These are phyloP conservation scores for Brachyopa scutellaris DNA, from an alignment of 2,888 invertebrate genomes.

Conservation along the genomic window DNA sequence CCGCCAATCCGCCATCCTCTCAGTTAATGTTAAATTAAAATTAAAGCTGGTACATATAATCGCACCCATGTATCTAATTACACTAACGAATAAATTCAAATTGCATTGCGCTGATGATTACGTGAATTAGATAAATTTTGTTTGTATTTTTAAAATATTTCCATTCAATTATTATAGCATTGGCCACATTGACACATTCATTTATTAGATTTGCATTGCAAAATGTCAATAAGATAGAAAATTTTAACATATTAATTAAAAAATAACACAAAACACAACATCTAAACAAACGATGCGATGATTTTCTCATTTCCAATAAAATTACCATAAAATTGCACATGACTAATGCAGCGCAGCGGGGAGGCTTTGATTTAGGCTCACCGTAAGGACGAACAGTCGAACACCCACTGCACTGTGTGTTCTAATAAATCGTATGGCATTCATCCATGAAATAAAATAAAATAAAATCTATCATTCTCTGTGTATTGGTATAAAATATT, in stretches of 20 bases:
- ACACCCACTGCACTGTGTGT: not conserved
- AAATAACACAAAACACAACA: conserved; percentile 47
- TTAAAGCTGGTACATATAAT: conserved; percentile 2
- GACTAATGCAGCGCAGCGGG: not conserved
- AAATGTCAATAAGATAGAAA: conserved; percentile 67
- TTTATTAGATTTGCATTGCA: conserved; percentile 55
- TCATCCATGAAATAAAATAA: too few species aligned
- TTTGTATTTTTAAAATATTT: conserved; percentile 1
- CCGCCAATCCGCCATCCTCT: not conserved
- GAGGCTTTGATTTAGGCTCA: conserved; percentile 36
- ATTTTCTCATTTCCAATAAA: conserved; percentile 59
- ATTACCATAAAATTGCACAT: conserved; percentile 35
- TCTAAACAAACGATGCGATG: not conserved
- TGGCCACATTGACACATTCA: conserved; percentile 49
- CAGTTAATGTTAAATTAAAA: conserved; percentile 53
- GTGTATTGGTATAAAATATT: conserved; percentile 35
- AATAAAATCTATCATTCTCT: not conserved
- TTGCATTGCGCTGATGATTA: conserved; percentile 68
- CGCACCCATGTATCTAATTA: conserved; percentile 48
- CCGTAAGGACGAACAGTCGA: too few species aligned
- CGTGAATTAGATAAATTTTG: conserved; percentile 56
- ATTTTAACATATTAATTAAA: conserved; percentile 69
- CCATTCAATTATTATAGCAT: conserved; percentile 61
- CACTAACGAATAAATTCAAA: conserved; percentile 60
- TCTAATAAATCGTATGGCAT: too few species aligned